phyloP scores from a whole-genome alignment of 37 sponge, comb jelly and placozoan genomes.

The Haliclona indistincta region DNA sequence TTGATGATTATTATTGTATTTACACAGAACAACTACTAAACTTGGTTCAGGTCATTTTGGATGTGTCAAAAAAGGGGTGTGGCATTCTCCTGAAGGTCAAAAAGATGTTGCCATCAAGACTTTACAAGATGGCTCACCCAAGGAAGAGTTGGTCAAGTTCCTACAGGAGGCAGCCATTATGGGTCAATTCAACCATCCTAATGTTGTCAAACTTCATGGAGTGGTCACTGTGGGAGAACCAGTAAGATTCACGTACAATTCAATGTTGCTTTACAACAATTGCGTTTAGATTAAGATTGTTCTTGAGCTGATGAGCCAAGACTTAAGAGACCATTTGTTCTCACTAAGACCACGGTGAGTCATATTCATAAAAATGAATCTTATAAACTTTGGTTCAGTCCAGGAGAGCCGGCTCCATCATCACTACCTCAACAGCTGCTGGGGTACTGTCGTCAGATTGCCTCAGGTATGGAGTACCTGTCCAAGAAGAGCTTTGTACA shows the following conservation, averaged over 20 bases:
- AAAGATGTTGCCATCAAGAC: conserved; percentile 57
- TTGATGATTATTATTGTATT: too few relatives aligned
- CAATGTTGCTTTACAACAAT: neutral
- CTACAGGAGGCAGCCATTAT: conserved; percentile 79
- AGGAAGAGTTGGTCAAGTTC: conserved; percentile 48
- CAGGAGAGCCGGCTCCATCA: conserved; percentile 9
- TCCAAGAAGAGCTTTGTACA: conserved; percentile 54
- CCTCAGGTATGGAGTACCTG: conserved; percentile 66
- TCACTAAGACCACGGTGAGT: conserved; percentile 7
- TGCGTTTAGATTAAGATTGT: conserved; percentile 53
- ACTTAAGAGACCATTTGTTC: conserved; percentile 27
- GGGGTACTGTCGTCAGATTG: conserved; percentile 52
- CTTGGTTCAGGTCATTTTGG: conserved; percentile 79
- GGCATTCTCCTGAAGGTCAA: conserved; percentile 20
- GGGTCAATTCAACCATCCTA: conserved; percentile 71
- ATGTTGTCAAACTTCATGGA: conserved; percentile 67
- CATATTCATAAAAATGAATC: neutral
- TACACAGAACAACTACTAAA: neutral
- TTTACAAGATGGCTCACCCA: conserved; percentile 9
- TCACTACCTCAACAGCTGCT: conserved; percentile 1
- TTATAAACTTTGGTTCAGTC: neutral
- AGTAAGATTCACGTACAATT: conserved; percentile 9
- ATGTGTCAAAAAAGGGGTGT: conserved; percentile 40
- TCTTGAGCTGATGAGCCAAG: conserved; percentile 51
- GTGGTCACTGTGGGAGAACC: conserved; percentile 47